A percentile compares a stretch with the other conserved stretches of the same genome.
These are phyloP conservation scores for Hipparchia semele DNA, from an alignment of 2,888 invertebrate genomes.

Conservation along the genomic window DNA sequence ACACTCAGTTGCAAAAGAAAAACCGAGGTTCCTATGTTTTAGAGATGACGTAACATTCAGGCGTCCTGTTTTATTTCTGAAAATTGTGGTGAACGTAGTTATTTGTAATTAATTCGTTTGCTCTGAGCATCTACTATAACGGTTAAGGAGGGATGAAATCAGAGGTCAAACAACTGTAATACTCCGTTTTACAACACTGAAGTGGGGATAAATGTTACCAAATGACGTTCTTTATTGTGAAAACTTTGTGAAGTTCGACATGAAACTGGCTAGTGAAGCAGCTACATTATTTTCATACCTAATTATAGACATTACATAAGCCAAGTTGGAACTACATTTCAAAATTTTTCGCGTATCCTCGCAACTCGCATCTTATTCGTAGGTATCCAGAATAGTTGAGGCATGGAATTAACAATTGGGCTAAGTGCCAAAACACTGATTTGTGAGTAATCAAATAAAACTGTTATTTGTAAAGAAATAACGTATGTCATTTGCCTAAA, in stretches of 20 bases:
- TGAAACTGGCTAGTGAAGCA: background rate
- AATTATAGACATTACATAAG: too few species aligned
- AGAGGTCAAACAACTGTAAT: constrained; percentile 13
- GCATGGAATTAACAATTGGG: too few species aligned
- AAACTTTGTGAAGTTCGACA: background rate
- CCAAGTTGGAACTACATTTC: too few species aligned
- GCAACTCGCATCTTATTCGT: too few species aligned
- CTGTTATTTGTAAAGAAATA: too few species aligned
- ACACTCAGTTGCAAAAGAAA: too few species aligned
- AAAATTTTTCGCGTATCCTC: too few species aligned
- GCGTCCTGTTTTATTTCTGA: background rate
- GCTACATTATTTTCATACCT: too few species aligned
- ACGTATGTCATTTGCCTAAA: too few species aligned
- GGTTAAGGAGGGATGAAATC: constrained; percentile 8
- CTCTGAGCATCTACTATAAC: background rate
- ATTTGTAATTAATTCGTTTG: constrained; percentile 17
- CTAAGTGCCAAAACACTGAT: too few species aligned
- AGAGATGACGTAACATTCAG: background rate
- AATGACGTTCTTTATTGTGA: constrained; percentile 5
- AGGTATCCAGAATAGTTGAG: too few species aligned
- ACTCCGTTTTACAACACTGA: constrained; percentile 2
- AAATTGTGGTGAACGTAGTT: constrained; percentile 4
- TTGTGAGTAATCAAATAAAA: too few species aligned
- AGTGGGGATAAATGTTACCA: background rate
- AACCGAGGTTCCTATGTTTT: background rate